Evolutionary conservation across 37 sponge, comb jelly and placozoan genomes (phyloP).

Genomic region (Spongilla lacustris): DNA sequence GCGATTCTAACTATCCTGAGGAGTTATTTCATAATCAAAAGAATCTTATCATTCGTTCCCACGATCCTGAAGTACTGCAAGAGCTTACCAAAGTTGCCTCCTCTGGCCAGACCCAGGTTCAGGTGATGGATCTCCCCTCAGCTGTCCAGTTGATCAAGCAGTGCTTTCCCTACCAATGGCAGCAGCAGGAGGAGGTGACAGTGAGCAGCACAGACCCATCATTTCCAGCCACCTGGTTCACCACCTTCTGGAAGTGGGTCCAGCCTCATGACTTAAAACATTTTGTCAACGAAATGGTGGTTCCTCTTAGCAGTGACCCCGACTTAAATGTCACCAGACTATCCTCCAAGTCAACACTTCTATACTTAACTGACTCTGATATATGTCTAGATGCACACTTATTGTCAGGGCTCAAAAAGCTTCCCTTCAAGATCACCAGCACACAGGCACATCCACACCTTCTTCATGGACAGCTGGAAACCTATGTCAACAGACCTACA

Average conservation of each 20-base stretch:
- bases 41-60: constrained; percentile 7
- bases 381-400: not conserved
- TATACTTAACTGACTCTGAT: not conserved
- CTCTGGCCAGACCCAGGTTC: constrained; percentile 14
- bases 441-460: not conserved
- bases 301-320: constrained; percentile 14
- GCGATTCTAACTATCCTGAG: constrained; percentile 25
- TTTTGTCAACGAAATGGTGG: constrained; percentile 17
- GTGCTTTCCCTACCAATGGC: not conserved
- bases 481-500: constrained; percentile 1
- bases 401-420: not conserved
- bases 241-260: constrained; percentile 54
- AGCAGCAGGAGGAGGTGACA: not conserved
- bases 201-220: not conserved
- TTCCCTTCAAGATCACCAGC: not conserved
- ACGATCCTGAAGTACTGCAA: constrained; percentile 5
- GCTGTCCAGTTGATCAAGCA: not conserved
- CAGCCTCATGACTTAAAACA: not conserved
- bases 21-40: constrained; percentile 26
- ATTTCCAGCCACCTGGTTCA: constrained; percentile 27
- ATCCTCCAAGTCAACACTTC: not conserved
- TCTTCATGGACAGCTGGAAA: not conserved
- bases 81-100: constrained; percentile 13
- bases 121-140: not conserved
- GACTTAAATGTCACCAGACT: not conserved